Conservation (phyloP, 2,113 vertebrate species). For the Neomonachus schauinslandi region DNA sequence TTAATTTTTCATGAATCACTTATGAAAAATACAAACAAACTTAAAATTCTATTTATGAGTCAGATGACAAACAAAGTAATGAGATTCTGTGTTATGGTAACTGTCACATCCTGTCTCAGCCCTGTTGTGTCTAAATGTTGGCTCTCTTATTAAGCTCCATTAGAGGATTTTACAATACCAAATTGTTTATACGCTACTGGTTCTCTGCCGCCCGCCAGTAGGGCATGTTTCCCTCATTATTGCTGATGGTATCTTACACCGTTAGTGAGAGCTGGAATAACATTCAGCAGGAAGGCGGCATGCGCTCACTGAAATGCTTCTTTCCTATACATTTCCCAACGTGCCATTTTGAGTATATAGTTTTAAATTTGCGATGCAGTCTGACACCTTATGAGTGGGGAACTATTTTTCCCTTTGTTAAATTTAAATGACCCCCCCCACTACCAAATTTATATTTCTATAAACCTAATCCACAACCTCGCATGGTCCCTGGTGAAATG, state of each 20-base stretch:
- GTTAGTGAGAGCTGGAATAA: neutral
- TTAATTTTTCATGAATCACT: conserved; percentile 64
- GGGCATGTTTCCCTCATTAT: conserved; percentile 65
- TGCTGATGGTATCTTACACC: neutral
- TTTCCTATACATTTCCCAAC: fast-evolving
- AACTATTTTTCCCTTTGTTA: conserved; percentile 52
- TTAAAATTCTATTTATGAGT: conserved; percentile 73
- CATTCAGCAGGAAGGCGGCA: neutral
- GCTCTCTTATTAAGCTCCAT: conserved; percentile 74
- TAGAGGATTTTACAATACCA: conserved; percentile 69
- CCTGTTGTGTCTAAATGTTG: conserved; percentile 73
- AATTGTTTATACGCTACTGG: conserved; percentile 64
- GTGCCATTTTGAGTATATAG: neutral
- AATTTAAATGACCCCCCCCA: neutral
- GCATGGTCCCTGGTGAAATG: conserved; percentile 14
- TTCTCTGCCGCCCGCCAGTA: conserved; percentile 57
- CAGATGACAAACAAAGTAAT: conserved; percentile 65
- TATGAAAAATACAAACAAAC: conserved; percentile 70
- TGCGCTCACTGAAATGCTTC: neutral
- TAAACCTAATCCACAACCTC: conserved; percentile 55
- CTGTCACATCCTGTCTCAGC: conserved; percentile 75
- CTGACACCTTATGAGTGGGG: neutral
- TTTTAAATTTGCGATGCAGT: neutral
- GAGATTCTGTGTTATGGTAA: conserved; percentile 72
- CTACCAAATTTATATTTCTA: neutral